Conservation (phyloP, 1,140 invertebrate genomes). For the Tyrophagus putrescentiae region DNA sequence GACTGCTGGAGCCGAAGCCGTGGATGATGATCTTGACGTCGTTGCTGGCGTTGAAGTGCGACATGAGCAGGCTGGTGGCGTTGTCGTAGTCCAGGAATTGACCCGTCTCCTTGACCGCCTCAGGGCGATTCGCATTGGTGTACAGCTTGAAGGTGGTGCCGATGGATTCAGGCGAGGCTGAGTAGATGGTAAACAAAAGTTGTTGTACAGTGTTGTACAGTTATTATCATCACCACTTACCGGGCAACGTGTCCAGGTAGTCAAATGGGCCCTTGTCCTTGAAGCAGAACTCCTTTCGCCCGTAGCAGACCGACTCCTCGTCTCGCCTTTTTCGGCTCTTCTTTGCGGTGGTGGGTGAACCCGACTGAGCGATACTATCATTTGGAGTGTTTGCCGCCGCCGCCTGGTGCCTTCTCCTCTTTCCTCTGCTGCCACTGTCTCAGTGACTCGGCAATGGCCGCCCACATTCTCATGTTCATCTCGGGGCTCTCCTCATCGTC, state of each 20-base stretch:
- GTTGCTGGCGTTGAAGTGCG: constrained; percentile 46
- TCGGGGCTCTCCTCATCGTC: too few species aligned
- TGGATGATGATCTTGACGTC: constrained; percentile 81
- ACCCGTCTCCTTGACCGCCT: constrained; percentile 22
- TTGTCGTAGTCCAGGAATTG: constrained; percentile 31
- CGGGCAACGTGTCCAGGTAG: constrained; percentile 75
- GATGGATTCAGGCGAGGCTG: constrained; percentile 37
- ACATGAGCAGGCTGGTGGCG: constrained; percentile 34
- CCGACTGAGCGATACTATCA: background rate
- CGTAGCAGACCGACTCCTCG: constrained; percentile 59
- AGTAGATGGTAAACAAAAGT: background rate
- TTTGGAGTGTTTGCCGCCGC: background rate
- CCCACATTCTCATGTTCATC: too few species aligned
- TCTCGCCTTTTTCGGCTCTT: constrained; percentile 28
- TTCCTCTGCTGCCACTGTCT: background rate
- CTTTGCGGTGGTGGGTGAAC: background rate
- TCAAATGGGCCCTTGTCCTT: constrained; percentile 76
- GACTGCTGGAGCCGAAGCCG: constrained; percentile 78
- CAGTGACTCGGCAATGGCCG: background rate
- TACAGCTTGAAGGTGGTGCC: constrained; percentile 47
- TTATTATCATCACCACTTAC: constrained; percentile 33
- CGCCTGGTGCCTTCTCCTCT: background rate
- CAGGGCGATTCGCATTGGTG: constrained; percentile 29
- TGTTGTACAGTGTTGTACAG: background rate
- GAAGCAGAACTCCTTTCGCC: constrained; percentile 66